Base-by-base conservation (phyloP, 2,797 vertebrate genomes). In the Mus caroli region DNA sequence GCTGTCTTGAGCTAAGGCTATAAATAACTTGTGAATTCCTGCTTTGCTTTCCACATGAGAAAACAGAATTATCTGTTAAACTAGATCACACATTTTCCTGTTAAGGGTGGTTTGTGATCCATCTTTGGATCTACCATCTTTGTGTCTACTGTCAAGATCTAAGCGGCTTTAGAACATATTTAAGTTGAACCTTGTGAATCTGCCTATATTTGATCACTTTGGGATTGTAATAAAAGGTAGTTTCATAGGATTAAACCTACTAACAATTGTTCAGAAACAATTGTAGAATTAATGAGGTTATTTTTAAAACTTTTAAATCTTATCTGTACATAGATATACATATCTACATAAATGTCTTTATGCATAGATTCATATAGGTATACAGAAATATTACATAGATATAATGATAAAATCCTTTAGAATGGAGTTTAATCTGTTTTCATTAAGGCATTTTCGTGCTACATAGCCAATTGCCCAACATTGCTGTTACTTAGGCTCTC, bases 221-320 rank as follows among this genome's bases (percentile, higher is more conserved):
- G 85, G 20, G 46, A 56, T 34, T 78, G 20, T 83, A 34, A 76
- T 34, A 56, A 79, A 88, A 85, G n/a, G 28, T 22, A 76, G 82
- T 91, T 92, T 69, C 28, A 19, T 26, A 43, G 83, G 76, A 12
- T 56, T 52, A 11, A 90, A 43, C n/a, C 22, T 94, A 54, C 1
- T 78, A 77, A 28, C 60, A 84, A 31, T 58, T 80, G 12, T 43
- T 94, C n/a, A 92, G 54, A 96, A 83, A 92, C 22, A 92, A 93
- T 3, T 77, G 6, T 84, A 12, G 22, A 84, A 85, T 78, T 7
- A 92, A 31, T 79, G 24, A 3, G 12, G 64, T 24, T 83, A 31
- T 46, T 62, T 87, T 92, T 56, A 83, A 92, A 86, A 87, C 4
- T 82, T 93, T 77, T 82, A 40, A 46, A 76, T 54, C 2, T 31